Evolutionary conservation across 1,140 invertebrate genomes (phyloP).

Genomic region (Sweltsa coloradensis): DNA sequence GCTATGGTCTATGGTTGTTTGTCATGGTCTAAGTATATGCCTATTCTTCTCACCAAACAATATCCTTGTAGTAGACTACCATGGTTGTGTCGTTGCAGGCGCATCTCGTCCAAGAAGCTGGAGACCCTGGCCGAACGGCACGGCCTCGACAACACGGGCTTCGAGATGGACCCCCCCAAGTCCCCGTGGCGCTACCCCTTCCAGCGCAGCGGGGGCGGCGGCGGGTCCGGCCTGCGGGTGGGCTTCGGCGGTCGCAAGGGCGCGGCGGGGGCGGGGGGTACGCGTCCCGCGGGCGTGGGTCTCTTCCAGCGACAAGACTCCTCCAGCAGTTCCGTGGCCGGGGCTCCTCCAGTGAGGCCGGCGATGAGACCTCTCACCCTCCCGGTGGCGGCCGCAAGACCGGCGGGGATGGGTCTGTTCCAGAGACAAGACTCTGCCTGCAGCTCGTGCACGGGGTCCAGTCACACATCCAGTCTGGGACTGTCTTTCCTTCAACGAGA

Average conservation of each 20-base stretch:
- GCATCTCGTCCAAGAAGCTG: no score
- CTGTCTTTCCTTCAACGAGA: conserved; percentile 10
- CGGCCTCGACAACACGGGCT: conserved; percentile 41
- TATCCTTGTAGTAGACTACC: no score
- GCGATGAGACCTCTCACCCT: no score
- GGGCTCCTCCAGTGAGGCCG: no score
- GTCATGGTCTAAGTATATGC: no score
- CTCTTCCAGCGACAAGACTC: no score
- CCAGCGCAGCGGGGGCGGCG: conserved; percentile 13
- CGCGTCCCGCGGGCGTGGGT: conserved; percentile 10
- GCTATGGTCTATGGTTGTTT: no score
- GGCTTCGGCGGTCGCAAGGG: no score
- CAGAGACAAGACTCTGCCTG: not conserved
- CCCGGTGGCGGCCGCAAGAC: conserved; percentile 16
- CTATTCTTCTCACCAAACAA: no score
- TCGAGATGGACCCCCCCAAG: conserved; percentile 43
- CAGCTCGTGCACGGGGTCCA: conserved; percentile 11
- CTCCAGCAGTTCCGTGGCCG: no score
- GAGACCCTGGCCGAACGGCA: conserved; percentile 25
- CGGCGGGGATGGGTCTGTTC: not conserved
- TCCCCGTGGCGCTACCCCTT: conserved; percentile 44
- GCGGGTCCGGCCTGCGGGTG: conserved; percentile 10
- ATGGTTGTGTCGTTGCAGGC: no score
- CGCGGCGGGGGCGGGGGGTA: conserved; percentile 11
- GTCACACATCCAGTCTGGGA: conserved; percentile 15